phyloP scores from a whole-genome alignment of 2,797 vertebrate species.

The Sebastes kiyomatsui region DNA sequence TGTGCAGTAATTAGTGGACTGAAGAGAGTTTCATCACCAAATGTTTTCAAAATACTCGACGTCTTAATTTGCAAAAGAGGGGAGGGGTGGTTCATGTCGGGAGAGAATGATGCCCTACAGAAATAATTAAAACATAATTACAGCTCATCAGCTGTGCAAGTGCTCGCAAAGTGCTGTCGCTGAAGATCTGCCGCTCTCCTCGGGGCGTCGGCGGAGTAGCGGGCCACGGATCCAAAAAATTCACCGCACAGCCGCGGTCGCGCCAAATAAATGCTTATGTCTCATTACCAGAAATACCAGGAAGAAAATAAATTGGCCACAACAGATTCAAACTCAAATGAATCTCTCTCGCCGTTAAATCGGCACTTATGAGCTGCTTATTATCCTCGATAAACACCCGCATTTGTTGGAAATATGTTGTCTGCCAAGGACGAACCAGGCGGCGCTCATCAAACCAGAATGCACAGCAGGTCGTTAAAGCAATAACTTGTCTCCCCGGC shows the following conservation, averaged over 20 bases:
- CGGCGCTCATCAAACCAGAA: constrained; percentile 19
- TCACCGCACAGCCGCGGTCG: constrained; percentile 28
- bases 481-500: constrained; percentile 58
- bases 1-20: constrained; percentile 75
- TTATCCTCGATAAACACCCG: constrained; percentile 53
- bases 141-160: constrained; percentile 81
- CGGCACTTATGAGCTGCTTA: neutral
- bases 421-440: constrained; percentile 53
- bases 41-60: constrained; percentile 80
- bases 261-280: constrained; percentile 23
- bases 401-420: constrained; percentile 49
- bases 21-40: constrained; percentile 77
- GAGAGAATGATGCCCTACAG: constrained; percentile 78
- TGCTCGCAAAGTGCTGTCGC: constrained; percentile 81
- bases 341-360: constrained; percentile 8
- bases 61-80: constrained; percentile 72
- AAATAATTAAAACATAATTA: constrained; percentile 86
- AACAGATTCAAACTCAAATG: constrained; percentile 3
- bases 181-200: constrained; percentile 70
- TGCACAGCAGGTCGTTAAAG: constrained; percentile 66
- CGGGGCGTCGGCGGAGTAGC: constrained; percentile 53
- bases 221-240: constrained; percentile 48
- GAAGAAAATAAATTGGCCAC: neutral
- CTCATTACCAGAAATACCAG: constrained; percentile 32
- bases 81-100: constrained; percentile 19